phyloP scores from a whole-genome alignment of 2,888 invertebrate species.

The Yponomeuta plumbellus region DNA sequence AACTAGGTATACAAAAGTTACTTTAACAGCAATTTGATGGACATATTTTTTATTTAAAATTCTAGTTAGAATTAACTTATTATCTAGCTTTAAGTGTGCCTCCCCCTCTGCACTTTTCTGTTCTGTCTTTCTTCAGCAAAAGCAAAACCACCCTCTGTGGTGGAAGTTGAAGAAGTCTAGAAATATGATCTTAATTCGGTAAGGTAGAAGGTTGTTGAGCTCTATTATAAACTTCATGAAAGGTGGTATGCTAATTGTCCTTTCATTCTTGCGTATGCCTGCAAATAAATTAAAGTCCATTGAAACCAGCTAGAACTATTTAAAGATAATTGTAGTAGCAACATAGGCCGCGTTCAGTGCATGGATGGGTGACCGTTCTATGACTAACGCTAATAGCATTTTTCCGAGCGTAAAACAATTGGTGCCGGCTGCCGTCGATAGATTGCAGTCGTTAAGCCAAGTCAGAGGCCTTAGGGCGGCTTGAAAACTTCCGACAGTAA shows the following conservation, averaged over 20 bases:
- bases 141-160: constrained; percentile 68
- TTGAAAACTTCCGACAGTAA: too few relatives aligned
- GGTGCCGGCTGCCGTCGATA: too few relatives aligned
- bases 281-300: constrained; percentile 23
- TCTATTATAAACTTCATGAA: constrained; percentile 57
- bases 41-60: neutral
- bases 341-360: too few relatives aligned
- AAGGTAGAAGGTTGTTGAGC: constrained; percentile 58
- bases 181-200: constrained; percentile 61
- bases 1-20: constrained; percentile 1
- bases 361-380: too few relatives aligned
- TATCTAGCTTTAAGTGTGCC: neutral
- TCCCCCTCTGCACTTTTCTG: neutral
- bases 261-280: constrained; percentile 62
- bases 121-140: constrained; percentile 41
- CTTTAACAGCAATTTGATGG: neutral
- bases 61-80: constrained; percentile 1
- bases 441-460: too few relatives aligned
- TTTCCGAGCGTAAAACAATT: too few relatives aligned
- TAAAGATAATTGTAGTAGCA: too few relatives aligned
- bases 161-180: constrained; percentile 64
- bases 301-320: neutral
- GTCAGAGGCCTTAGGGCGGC: too few relatives aligned
- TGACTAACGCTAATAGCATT: too few relatives aligned
- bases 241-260: constrained; percentile 56